These are phyloP conservation scores for Gastrophysa polygoni DNA, from an alignment of 2,888 invertebrate species.

Conservation along the genomic window DNA sequence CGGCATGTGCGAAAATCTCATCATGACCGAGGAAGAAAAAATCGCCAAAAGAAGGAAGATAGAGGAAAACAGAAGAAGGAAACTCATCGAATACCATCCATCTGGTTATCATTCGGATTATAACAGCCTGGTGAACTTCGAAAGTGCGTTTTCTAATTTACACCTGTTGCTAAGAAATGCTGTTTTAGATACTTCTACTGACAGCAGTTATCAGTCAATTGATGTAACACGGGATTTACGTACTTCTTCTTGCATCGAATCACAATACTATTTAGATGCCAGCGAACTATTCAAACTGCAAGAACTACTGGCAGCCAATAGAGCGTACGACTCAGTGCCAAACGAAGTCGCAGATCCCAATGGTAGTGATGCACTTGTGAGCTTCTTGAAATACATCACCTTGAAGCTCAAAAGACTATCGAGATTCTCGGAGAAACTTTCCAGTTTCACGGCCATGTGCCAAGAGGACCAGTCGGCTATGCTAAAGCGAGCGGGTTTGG, in stretches of 20 bases:
- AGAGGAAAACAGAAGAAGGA: conserved; percentile 81
- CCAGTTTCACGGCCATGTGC: conserved; percentile 90
- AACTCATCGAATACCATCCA: conserved; percentile 60
- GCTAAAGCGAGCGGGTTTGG: conserved; percentile 92
- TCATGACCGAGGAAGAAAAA: conserved; percentile 96
- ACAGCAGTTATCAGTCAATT: conserved; percentile 58
- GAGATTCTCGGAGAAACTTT: conserved; percentile 84
- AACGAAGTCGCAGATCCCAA: conserved; percentile 77
- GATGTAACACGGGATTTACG: too few species aligned
- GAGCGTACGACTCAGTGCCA: conserved; percentile 77
- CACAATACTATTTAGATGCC: conserved; percentile 60
- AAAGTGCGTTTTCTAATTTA: conserved; percentile 68
- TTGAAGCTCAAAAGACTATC: conserved; percentile 87
- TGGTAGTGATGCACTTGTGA: conserved; percentile 73
- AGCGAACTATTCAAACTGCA: conserved; percentile 83
- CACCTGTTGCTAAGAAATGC: too few species aligned
- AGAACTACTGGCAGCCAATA: conserved; percentile 84
- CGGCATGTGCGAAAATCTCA: conserved; percentile 98
- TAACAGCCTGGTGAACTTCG: conserved; percentile 59
- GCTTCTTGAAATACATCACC: conserved; percentile 89
- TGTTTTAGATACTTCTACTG: too few species aligned
- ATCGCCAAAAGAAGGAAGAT: conserved; percentile 86
- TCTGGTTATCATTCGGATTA: too few species aligned
- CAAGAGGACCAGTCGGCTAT: conserved; percentile 90
- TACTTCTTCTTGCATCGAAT: too few species aligned